Evolutionary conservation across 2,113 vertebrate genomes (phyloP).

Genomic region (Aptenodytes patagonicus): DNA sequence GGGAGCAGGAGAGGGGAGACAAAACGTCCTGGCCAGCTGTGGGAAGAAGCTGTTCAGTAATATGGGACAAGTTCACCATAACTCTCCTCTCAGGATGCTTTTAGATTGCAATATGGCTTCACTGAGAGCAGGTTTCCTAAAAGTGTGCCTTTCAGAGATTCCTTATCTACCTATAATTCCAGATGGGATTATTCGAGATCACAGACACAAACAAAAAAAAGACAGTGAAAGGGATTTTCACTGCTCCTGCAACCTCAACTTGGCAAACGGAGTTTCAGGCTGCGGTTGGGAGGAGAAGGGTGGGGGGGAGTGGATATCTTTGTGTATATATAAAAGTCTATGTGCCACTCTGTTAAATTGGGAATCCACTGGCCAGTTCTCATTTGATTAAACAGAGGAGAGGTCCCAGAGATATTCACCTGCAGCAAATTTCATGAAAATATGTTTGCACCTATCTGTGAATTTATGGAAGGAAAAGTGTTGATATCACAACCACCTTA

Average conservation of each 20-base stretch:
- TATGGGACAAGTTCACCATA: neutral
- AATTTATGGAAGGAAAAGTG: neutral
- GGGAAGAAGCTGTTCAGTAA: neutral
- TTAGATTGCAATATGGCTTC: neutral
- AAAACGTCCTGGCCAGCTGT: neutral
- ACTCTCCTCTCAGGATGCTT: neutral
- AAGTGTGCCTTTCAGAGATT: neutral
- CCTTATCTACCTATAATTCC: neutral
- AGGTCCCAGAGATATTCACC: neutral
- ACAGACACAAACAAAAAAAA: neutral
- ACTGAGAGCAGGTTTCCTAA: neutral
- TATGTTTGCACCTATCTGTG: rapidly evolving
- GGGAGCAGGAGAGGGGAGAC: neutral
- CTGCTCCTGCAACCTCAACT: neutral
- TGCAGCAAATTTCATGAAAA: neutral
- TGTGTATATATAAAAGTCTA: neutral
- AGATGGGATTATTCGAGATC: neutral
- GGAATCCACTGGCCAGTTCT: neutral
- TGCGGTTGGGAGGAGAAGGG: neutral
- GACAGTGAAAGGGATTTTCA: neutral
- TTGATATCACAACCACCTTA: neutral
- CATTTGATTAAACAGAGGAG: neutral
- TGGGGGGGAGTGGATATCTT: too few species aligned
- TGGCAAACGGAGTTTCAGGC: neutral
- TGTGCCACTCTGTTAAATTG: neutral